Evolutionary conservation across 2,797 vertebrate genomes (phyloP).

Genomic region (Anisognathus igniventris): DNA sequence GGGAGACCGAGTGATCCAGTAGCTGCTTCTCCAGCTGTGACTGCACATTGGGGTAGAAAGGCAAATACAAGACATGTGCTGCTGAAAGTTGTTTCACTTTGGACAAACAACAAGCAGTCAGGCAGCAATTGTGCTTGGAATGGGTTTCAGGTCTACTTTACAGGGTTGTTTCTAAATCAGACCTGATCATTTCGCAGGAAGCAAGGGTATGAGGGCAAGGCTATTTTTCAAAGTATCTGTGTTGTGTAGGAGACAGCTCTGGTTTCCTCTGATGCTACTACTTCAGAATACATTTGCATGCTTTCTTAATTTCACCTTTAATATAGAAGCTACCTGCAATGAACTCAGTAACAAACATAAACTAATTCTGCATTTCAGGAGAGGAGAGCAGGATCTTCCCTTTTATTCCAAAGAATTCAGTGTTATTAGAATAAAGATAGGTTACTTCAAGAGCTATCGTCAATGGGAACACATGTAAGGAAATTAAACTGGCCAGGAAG

Average conservation of each 20-base stretch:
- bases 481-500: background rate
- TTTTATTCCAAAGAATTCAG: background rate
- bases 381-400: background rate
- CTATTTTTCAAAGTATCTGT: background rate
- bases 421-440: background rate
- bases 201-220: background rate
- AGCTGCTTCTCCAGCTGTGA: background rate
- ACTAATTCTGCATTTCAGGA: background rate
- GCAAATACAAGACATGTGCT: background rate
- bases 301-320: background rate
- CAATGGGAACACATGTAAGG: background rate
- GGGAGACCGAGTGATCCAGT: fast-evolving
- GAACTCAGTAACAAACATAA: background rate
- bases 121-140: background rate
- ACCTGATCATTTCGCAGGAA: background rate
- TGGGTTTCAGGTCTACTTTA: background rate
- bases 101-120: background rate
- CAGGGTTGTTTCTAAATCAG: background rate
- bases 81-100: background rate
- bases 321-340: background rate
- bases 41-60: background rate
- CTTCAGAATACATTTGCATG: background rate
- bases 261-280: background rate
- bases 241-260: background rate
- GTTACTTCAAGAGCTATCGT: background rate